These are phyloP conservation scores for Melangyna quadrimaculata DNA, from an alignment of 2,888 invertebrate genomes.

Conservation along the genomic window DNA sequence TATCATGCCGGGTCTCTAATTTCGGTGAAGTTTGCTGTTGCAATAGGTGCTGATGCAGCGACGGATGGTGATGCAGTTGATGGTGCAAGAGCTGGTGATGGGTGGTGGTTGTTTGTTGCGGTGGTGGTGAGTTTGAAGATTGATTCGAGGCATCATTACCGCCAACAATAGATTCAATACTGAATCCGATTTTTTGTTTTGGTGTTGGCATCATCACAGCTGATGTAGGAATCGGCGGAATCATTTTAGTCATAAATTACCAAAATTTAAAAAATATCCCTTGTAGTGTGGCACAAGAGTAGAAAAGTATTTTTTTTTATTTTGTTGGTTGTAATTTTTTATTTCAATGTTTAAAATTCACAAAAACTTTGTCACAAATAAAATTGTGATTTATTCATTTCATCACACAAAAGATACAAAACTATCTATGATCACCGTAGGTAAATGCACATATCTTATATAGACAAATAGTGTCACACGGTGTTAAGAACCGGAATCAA, in stretches of 20 bases:
- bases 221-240: conserved; percentile 97
- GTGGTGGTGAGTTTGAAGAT: conserved; percentile 36
- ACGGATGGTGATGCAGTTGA: conserved; percentile 60
- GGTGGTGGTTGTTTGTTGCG: conserved; percentile 72
- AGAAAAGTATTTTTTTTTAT: conserved; percentile 14
- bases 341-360: conserved; percentile 17
- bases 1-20: conserved; percentile 76
- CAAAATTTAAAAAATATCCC: conserved; percentile 53
- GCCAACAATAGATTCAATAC: conserved; percentile 96
- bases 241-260: conserved; percentile 85
- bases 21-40: conserved; percentile 75
- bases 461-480: conserved; percentile 7
- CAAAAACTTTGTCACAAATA: conserved; percentile 25
- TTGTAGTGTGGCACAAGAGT: conserved; percentile 56
- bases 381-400: conserved; percentile 28
- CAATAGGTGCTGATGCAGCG: conserved; percentile 65
- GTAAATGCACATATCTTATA: conserved; percentile 57
- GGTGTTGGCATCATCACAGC: conserved; percentile 93
- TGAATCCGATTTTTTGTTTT: conserved; percentile 97
- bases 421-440: conserved; percentile 50
- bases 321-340: conserved; percentile 4
- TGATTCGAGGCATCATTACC: conserved; percentile 83
- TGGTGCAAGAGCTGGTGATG: conserved; percentile 62
- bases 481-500: conserved; percentile 22
- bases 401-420: conserved; percentile 18